phyloP scores from a whole-genome alignment of 1,140 invertebrate genomes.

The Sitodiplosis mosellana region DNA sequence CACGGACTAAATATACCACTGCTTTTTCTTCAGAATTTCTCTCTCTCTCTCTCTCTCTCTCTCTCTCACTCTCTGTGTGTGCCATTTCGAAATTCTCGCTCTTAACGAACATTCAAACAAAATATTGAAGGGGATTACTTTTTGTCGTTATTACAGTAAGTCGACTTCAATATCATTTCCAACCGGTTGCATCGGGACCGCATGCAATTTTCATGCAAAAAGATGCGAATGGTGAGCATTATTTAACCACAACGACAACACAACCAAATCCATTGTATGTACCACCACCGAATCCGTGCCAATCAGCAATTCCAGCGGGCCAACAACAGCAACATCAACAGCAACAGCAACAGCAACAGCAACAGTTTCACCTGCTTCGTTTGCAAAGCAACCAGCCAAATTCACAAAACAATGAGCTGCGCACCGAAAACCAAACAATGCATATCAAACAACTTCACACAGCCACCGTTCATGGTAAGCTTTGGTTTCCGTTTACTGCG shows the following conservation, averaged over 20 bases:
- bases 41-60: too few species aligned
- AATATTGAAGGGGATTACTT: too few species aligned
- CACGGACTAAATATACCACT: too few species aligned
- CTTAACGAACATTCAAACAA: too few species aligned
- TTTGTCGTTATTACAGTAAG: too few species aligned
- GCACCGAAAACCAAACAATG: slow-evolving; percentile 1
- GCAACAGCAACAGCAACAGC: slow-evolving; percentile 6
- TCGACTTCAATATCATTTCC: too few species aligned
- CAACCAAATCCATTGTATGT: not conserved
- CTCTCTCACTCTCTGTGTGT: too few species aligned
- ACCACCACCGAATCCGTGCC: not conserved
- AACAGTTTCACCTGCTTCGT: slow-evolving; percentile 2
- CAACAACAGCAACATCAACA: slow-evolving; percentile 10
- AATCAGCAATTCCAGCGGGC: not conserved
- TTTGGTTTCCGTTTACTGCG: not conserved
- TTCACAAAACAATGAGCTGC: slow-evolving; percentile 7
- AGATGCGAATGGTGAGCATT: not conserved
- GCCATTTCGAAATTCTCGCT: too few species aligned
- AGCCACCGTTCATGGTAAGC: slow-evolving; percentile 21
- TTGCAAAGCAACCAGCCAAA: slow-evolving; percentile 12
- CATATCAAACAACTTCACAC: slow-evolving; percentile 6
- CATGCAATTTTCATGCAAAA: too few species aligned
- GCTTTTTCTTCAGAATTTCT: too few species aligned
- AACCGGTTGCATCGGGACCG: too few species aligned
- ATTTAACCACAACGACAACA: not conserved